Evolutionary conservation across 2,113 vertebrate species (phyloP).

Genomic region (Holacanthus passer): DNA sequence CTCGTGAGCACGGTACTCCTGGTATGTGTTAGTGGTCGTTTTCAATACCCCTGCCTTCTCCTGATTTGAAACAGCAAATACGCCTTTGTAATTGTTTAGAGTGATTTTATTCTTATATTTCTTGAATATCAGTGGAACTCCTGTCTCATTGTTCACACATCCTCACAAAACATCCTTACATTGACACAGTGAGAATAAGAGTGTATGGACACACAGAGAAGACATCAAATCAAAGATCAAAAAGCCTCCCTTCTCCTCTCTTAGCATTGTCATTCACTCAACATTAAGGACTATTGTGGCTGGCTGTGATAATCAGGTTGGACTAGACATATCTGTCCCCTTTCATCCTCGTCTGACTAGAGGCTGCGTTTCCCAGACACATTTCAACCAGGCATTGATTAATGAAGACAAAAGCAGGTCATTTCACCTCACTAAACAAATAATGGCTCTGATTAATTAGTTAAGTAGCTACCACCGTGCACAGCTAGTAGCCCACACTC

Average conservation of each 20-base stretch:
- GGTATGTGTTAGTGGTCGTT: background rate
- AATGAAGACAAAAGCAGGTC: constrained; percentile 56
- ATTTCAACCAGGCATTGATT: constrained; percentile 48
- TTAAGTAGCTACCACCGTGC: constrained; percentile 45
- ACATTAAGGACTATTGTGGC: background rate
- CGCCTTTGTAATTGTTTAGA: background rate
- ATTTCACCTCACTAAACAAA: constrained; percentile 62
- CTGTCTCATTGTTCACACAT: background rate
- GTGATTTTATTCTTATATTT: background rate
- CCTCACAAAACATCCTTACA: background rate
- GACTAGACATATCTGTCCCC: background rate
- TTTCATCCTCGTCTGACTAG: background rate
- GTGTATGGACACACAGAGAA: background rate
- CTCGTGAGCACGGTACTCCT: background rate
- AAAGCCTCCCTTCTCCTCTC: background rate
- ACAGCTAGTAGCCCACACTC: constrained; percentile 33
- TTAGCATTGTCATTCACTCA: background rate
- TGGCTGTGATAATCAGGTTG: background rate
- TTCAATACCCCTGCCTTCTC: background rate
- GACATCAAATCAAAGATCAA: background rate
- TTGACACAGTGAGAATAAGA: background rate
- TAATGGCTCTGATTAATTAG: constrained; percentile 63
- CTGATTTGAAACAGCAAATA: background rate
- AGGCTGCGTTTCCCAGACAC: constrained; percentile 8
- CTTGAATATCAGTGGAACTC: background rate